Evolutionary conservation across 2,797 vertebrate species (phyloP).

Genomic region (Streptopelia turtur): DNA sequence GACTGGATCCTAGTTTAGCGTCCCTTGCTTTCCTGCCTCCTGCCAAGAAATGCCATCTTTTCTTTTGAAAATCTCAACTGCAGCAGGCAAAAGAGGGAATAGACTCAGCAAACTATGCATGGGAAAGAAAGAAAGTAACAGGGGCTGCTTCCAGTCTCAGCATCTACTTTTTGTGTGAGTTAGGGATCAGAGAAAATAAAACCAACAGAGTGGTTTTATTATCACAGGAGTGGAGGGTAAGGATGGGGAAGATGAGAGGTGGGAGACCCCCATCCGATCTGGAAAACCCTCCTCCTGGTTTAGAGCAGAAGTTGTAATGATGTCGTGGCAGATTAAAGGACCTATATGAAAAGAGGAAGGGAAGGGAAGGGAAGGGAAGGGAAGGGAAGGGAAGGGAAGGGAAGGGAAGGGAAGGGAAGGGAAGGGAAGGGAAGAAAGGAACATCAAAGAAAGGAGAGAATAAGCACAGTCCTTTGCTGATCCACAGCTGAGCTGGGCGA

Average conservation of each 20-base stretch:
- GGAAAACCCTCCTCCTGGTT: background rate
- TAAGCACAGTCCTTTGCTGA: conserved; percentile 58
- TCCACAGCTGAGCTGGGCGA: conserved; percentile 70
- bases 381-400: too few species aligned
- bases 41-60: background rate
- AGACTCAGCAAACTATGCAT: background rate
- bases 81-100: background rate
- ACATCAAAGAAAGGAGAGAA: conserved; percentile 39
- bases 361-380: too few species aligned
- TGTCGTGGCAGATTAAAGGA: background rate
- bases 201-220: background rate
- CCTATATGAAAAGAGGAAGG: background rate
- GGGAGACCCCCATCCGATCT: background rate
- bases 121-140: background rate
- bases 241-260: background rate
- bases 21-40: conserved; percentile 5
- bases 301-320: conserved; percentile 20
- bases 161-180: background rate
- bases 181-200: conserved; percentile 27
- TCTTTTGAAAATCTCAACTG: background rate
- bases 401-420: too few species aligned
- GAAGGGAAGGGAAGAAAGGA: background rate
- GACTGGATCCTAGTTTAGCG: background rate
- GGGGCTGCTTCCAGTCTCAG: background rate
- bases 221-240: background rate